Base-by-base conservation (phyloP, 2,888 invertebrate species). In the Cremastinae sp. region DNA sequence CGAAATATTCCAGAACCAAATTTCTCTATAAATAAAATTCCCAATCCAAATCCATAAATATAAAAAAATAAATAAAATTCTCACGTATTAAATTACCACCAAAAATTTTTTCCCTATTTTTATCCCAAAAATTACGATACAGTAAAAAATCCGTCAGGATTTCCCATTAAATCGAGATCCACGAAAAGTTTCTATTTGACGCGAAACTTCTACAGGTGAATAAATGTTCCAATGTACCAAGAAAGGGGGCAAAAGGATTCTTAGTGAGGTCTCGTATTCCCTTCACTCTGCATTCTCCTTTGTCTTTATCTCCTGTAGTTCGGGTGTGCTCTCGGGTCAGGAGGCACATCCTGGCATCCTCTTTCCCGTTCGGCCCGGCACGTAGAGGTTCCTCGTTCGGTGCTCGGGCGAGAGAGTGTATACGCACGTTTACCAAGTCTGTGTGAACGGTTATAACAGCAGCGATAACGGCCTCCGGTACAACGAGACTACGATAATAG, bases 381-480 rank as follows among this genome's bases (percentile, higher is more conserved):
- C 12, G 12, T 12, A 41, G n/a, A 41, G 41, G 2, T 43, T 41
- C 16, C 53, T 14, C 53, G 43, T 14, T 16, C 28, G 16, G 37
- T 9, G 14, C 1, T 37, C 47, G 43, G 47, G 4, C 43, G 8
- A 20, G 7, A 20, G 0, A n/a, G n/a, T 56, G 37, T 37, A 16
- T 16, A 56, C 37, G 18, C 16, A 56, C 18, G 49, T 49, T 22
- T 10, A n/a, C 18, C 39, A 16, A 69, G 12, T 22, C 53, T 70
- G 61, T 72, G 72, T 41, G 64, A 66, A 73, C 61, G 59, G 75
- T 75, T 79, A 74, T 78, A 76, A 76, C 74, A 59, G 56, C 69
- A 20, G 59, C 49, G 78, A 78, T 79, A 79, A 79, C 76, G 66
- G 76, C 59, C 74, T 72, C 72, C 62, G 58, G 64, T 75, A 75